phyloP scores from a whole-genome alignment of 2,888 invertebrate genomes.

The Patella pellucida region DNA sequence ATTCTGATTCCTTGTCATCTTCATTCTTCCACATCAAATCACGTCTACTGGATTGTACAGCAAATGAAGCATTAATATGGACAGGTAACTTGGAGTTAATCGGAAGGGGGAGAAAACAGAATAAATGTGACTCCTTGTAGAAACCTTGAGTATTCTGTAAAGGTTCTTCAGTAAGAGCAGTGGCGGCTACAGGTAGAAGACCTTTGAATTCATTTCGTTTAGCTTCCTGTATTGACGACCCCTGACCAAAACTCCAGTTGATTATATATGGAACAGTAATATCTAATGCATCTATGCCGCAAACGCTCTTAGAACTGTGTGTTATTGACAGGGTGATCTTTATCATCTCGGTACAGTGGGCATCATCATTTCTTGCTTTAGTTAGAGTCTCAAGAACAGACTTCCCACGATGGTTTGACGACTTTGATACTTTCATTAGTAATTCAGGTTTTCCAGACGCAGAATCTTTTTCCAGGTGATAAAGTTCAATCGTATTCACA shows the following conservation, averaged over 20 bases:
- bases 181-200: slow-evolving; percentile 49
- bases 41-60: slow-evolving; percentile 54
- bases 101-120: slow-evolving; percentile 65
- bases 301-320: no score
- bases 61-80: slow-evolving; percentile 66
- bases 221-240: slow-evolving; percentile 18
- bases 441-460: slow-evolving; percentile 33
- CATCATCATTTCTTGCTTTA: no score
- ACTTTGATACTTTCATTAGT: slow-evolving; percentile 17
- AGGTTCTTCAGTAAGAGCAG: slow-evolving; percentile 41
- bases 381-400: no score
- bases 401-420: slow-evolving; percentile 18
- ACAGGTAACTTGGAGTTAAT: slow-evolving; percentile 51
- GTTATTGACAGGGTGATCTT: no score
- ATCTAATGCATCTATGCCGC: no score
- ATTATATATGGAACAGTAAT: slow-evolving; percentile 32
- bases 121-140: slow-evolving; percentile 47
- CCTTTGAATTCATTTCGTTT: slow-evolving; percentile 22
- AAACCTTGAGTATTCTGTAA: slow-evolving; percentile 41
- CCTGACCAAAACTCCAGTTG: slow-evolving; percentile 39
- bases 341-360: no score
- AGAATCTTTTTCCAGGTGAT: slow-evolving; percentile 50
- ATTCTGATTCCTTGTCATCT: slow-evolving; percentile 47
- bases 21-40: slow-evolving; percentile 42
- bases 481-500: slow-evolving; percentile 52